Evolutionary conservation across 2,797 vertebrate genomes (phyloP), one percentile per base, ranked within the genome.

Genomic region (Dermochelys coriacea): DNA sequence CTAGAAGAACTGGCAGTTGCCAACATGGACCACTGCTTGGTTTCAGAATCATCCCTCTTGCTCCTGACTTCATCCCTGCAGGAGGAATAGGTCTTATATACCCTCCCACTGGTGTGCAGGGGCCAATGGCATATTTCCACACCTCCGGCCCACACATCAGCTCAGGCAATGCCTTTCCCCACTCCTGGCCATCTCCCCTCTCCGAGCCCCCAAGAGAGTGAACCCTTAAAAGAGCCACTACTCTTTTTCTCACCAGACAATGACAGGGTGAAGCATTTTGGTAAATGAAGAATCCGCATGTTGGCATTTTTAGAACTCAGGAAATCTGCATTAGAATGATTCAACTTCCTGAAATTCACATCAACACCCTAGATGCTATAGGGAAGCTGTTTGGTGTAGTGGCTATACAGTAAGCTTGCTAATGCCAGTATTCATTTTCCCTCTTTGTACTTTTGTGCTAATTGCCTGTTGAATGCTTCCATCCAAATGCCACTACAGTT

Each of bases 271-370:
- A 71, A 12, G n/a, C 12, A 59, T 85, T 94, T 68, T 93, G 51
- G 34, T 1, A 2, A 49, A 94, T 91, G 85, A 96, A 95, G 95
- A 93, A 86, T 95, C 88, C 93, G 84, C 81, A 95, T 96, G 29
- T 79, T 84, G 91, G 83, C 92, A 94, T 93, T 94, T 95, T 86
- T 90, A 49, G 87, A 95, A 87, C 64, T 94, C 93, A 95, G 91
- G 93, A 95, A 95, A 95, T 96, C 97, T 93, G 95, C 95, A 93
- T 92, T 93, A 91, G 93, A 97, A 96, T 95, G 85, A 96, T 91
- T 87, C 80, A 95, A 93, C 96, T 93, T 95, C 82, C 90, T 88
- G 90, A 93, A 91, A 85, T 80, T 96, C 84, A 87, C 94, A 93
- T 84, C 88, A 94, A 94, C 29, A 47, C 50, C 52, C 21, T 5